Evolutionary conservation across 2,113 vertebrate species (phyloP).

Genomic region (Circaetus cinerascens): DNA sequence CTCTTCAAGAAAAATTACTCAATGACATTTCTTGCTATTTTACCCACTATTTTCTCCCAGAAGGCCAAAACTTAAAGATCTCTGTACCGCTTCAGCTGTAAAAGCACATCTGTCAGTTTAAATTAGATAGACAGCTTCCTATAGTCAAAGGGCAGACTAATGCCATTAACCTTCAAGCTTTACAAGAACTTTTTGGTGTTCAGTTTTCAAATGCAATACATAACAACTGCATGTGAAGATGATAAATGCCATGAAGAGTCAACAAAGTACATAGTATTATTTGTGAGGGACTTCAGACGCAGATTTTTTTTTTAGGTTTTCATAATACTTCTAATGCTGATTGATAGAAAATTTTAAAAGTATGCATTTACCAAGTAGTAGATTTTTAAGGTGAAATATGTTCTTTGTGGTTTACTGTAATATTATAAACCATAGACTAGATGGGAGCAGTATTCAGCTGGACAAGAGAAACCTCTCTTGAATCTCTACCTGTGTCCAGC

Average conservation of each 20-base stretch:
- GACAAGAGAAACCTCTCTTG: neutral
- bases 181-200: constrained; percentile 15
- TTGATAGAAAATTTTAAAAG: neutral
- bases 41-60: constrained; percentile 20
- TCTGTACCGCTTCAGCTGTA: constrained; percentile 46
- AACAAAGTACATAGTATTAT: neutral
- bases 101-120: constrained; percentile 63
- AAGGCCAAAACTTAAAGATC: constrained; percentile 21
- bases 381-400: neutral
- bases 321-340: neutral
- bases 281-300: neutral
- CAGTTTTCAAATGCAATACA: constrained; percentile 21
- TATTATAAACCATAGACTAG: neutral
- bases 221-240: neutral
- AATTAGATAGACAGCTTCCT: constrained; percentile 68
- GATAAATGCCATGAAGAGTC: neutral
- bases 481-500: too few species aligned
- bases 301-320: neutral
- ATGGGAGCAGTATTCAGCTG: neutral
- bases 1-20: constrained; percentile 13
- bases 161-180: constrained; percentile 64
- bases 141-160: constrained; percentile 39
- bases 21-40: constrained; percentile 38
- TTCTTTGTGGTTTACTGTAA: neutral
- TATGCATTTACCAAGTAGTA: neutral